These are phyloP conservation scores for Etia nguti DNA, from an alignment of 2,113 vertebrate genomes.

Conservation along the genomic window DNA sequence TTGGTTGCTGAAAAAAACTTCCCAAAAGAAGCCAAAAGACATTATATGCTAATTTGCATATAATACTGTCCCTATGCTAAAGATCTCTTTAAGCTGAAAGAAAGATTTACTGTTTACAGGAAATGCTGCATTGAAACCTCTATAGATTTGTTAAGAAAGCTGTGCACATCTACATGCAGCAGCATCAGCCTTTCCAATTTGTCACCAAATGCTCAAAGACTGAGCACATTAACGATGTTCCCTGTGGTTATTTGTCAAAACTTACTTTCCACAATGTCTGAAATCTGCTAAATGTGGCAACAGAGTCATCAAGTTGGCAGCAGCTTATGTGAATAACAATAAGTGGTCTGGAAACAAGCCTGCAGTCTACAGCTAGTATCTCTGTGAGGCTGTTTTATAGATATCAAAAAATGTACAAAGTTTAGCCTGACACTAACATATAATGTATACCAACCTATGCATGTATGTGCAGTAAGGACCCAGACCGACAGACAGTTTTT, in stretches of 20 bases:
- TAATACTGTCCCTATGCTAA: not conserved
- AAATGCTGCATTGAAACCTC: not conserved
- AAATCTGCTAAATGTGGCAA: not conserved
- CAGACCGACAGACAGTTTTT: not conserved
- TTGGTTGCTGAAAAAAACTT: not conserved
- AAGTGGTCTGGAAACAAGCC: not conserved
- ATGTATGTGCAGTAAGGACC: not conserved
- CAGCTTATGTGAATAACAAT: not conserved
- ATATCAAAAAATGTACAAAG: not conserved
- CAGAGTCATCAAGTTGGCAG: constrained; percentile 1
- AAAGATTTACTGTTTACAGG: not conserved
- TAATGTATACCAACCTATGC: not conserved
- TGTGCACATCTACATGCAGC: not conserved
- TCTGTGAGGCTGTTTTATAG: not conserved
- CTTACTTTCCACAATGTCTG: not conserved
- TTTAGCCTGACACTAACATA: not conserved
- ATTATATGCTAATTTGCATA: constrained; percentile 25
- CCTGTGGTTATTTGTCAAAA: constrained; percentile 9
- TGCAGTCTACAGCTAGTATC: not conserved
- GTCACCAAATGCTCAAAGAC: not conserved
- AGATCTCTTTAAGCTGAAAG: not conserved
- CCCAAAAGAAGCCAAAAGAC: not conserved
- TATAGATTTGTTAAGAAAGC: not conserved
- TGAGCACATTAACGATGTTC: not conserved
- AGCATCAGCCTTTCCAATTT: not conserved